Percentiles rank a stretch among this genome's conserved stretches.
Conservation (phyloP, 2,797 vertebrate genomes). For the Chiroxiphia lanceolata region DNA sequence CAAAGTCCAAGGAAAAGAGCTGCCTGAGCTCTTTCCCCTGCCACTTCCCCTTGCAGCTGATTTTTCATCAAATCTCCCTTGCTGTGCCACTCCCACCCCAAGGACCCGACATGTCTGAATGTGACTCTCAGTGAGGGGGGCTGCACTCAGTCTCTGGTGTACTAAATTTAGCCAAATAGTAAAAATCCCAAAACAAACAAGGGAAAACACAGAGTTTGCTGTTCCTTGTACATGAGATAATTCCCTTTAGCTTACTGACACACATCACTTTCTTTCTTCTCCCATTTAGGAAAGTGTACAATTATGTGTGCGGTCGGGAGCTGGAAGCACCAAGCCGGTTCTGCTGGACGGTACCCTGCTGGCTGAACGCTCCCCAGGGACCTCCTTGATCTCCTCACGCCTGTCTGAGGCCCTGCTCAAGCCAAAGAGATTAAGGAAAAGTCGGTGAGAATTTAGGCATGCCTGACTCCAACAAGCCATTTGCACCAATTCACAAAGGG, state of each 20-base stretch:
- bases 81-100: background rate
- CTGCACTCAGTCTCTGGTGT: background rate
- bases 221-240: slow-evolving; percentile 3
- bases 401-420: slow-evolving; percentile 23
- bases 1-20: background rate
- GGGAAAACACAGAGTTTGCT: slow-evolving; percentile 4
- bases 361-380: background rate
- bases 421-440: slow-evolving; percentile 57
- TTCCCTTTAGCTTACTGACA: background rate
- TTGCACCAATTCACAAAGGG: slow-evolving; percentile 60
- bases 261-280: background rate
- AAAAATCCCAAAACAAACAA: slow-evolving; percentile 2
- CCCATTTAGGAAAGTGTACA: background rate
- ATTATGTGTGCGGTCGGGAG: background rate
- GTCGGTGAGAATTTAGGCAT: slow-evolving; percentile 59
- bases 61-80: background rate
- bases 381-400: slow-evolving; percentile 1
- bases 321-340: background rate
- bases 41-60: background rate
- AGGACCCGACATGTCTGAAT: background rate
- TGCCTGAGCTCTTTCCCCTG: background rate
- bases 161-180: background rate
- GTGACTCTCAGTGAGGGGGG: background rate
- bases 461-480: slow-evolving; percentile 16
- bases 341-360: background rate